phyloP scores from a whole-genome alignment of 1,140 invertebrate genomes.

The Fragariocoptes setiger region DNA sequence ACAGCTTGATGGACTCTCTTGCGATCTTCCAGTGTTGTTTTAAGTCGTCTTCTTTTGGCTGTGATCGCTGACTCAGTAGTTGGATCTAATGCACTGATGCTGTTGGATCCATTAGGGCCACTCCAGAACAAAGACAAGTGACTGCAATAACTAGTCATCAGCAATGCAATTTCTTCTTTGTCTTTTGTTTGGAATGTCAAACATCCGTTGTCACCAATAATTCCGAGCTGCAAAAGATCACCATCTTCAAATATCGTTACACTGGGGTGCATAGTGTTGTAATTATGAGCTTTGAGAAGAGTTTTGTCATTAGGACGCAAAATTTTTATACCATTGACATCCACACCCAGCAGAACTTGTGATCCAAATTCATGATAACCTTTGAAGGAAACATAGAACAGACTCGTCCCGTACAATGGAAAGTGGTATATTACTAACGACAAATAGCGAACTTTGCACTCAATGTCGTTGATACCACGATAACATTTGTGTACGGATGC shows the following conservation, averaged over 20 bases:
- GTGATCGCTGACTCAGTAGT: background rate
- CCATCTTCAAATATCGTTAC: conserved; percentile 65
- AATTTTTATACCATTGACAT: conserved; percentile 53
- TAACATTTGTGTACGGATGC: background rate
- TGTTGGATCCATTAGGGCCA: no score
- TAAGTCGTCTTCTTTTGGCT: conserved; percentile 5
- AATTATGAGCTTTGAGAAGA: conserved; percentile 54
- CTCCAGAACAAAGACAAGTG: background rate
- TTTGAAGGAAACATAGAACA: conserved; percentile 63
- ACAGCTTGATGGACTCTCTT: conserved; percentile 45
- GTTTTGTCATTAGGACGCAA: conserved; percentile 64
- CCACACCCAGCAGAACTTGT: conserved; percentile 43
- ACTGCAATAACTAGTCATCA: conserved; percentile 51
- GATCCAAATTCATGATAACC: conserved; percentile 62
- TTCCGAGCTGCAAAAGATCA: no score
- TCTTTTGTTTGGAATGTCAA: conserved; percentile 60
- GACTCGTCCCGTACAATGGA: conserved; percentile 67
- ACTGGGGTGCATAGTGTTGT: conserved; percentile 48
- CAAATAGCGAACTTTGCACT: conserved; percentile 67
- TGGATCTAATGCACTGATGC: background rate
- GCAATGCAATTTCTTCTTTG: conserved; percentile 56
- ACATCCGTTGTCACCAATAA: conserved; percentile 48
- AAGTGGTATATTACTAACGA: conserved; percentile 84
- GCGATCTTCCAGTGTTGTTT: conserved; percentile 29
- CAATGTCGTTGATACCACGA: conserved; percentile 26